These are phyloP conservation scores for Dreissena polymorpha DNA, from an alignment of 1,140 invertebrate species.

Conservation along the genomic window DNA sequence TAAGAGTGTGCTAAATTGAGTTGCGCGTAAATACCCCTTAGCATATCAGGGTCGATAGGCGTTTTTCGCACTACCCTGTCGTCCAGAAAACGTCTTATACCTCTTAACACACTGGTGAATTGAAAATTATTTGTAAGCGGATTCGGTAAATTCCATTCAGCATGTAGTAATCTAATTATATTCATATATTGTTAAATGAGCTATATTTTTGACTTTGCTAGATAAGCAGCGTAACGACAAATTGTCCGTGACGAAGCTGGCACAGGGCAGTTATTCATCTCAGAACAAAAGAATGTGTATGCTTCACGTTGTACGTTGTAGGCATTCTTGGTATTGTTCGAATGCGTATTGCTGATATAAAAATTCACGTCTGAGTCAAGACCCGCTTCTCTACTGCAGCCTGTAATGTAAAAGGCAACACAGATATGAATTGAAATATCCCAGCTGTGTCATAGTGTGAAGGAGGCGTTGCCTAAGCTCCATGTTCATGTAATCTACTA, in stretches of 20 bases:
- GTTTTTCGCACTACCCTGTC: slow-evolving; percentile 1
- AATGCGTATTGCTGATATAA: not conserved
- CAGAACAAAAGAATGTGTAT: not conserved
- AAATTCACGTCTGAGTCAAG: not conserved
- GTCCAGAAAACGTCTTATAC: not conserved
- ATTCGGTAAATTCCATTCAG: slow-evolving; percentile 18
- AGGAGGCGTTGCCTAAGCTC: too few relatives aligned
- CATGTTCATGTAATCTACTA: slow-evolving; percentile 15
- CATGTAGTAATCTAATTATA: not conserved
- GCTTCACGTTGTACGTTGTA: not conserved
- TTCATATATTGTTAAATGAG: slow-evolving; percentile 31
- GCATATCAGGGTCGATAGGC: not conserved
- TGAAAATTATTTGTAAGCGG: too few relatives aligned
- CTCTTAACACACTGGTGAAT: not conserved
- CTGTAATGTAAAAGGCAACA: slow-evolving; percentile 7
- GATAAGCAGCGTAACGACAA: too few relatives aligned
- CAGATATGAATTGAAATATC: too few relatives aligned
- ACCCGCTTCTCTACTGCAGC: not conserved
- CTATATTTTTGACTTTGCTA: slow-evolving; percentile 32
- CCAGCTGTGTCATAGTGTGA: too few relatives aligned
- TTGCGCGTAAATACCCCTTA: not conserved
- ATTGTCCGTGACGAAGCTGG: slow-evolving; percentile 10
- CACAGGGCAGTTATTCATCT: not conserved
- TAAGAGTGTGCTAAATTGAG: too few relatives aligned
- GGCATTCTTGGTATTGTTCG: too few relatives aligned